A percentile compares a stretch with the other conserved stretches of the same genome.
These are phyloP conservation scores for Falco punctatus DNA, from an alignment of 2,113 vertebrate genomes.

Conservation along the genomic window DNA sequence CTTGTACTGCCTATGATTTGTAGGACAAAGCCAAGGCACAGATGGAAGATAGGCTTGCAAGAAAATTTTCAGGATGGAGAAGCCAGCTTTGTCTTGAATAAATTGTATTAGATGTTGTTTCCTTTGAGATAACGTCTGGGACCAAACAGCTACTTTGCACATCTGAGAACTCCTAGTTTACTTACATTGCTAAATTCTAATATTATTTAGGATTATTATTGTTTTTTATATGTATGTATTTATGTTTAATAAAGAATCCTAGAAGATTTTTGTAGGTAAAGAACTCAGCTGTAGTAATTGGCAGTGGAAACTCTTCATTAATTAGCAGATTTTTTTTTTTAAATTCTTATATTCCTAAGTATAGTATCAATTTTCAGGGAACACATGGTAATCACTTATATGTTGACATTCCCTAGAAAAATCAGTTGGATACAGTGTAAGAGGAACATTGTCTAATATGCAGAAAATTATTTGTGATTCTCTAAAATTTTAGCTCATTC, in stretches of 20 bases:
- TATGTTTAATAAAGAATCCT: background rate
- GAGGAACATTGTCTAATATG: conserved; percentile 21
- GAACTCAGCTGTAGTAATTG: conserved; percentile 77
- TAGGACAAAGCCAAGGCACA: conserved; percentile 75
- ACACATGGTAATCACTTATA: conserved; percentile 57
- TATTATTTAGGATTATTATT: conserved; percentile 52
- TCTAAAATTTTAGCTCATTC: background rate
- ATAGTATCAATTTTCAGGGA: conserved; percentile 60
- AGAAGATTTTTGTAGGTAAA: conserved; percentile 69
- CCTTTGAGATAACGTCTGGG: conserved; percentile 72
- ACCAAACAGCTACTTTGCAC: conserved; percentile 53
- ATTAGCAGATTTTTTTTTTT: conserved; percentile 69
- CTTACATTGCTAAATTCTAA: conserved; percentile 9
- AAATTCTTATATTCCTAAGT: conserved; percentile 49
- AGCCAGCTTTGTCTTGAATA: conserved; percentile 80
- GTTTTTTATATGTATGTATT: background rate
- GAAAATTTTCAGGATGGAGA: conserved; percentile 70
- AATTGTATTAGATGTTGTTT: conserved; percentile 75
- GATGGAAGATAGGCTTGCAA: conserved; percentile 77
- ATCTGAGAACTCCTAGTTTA: conserved; percentile 46
- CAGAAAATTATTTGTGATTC: background rate
- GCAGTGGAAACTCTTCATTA: conserved; percentile 76
- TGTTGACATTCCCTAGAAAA: conserved; percentile 57
- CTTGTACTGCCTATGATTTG: conserved; percentile 48
- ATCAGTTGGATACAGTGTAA: background rate